A percentile compares a stretch with the other conserved stretches of the same genome.
Evolutionary conservation across 2,888 invertebrate genomes (phyloP).

Genomic region (Caenorhabditis plicata): DNA sequence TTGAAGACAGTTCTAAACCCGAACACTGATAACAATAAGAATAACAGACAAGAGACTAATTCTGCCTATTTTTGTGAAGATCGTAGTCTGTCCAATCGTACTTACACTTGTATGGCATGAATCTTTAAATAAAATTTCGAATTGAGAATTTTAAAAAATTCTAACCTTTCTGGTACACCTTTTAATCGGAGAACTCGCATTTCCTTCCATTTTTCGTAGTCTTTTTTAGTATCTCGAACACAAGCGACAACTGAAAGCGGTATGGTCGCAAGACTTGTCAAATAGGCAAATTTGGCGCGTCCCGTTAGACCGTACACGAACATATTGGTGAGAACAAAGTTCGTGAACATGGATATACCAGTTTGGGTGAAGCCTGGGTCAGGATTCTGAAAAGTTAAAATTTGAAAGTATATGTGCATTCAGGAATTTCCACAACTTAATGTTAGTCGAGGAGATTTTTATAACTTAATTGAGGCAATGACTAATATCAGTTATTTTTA

Average conservation of each 20-base stretch:
- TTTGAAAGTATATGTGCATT: no score
- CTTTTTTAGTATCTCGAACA: constrained; percentile 47
- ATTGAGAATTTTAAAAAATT: no score
- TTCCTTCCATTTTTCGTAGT: constrained; percentile 57
- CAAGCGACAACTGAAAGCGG: constrained; percentile 43
- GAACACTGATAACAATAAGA: no score
- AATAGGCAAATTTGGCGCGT: constrained; percentile 41
- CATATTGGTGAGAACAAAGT: constrained; percentile 52
- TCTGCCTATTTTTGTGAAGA: constrained; percentile 9
- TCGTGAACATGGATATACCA: constrained; percentile 43
- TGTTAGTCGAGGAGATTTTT: no score
- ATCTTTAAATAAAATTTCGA: no score
- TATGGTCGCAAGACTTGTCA: constrained; percentile 39
- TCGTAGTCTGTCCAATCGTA: constrained; percentile 59
- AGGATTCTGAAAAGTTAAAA: constrained; percentile 26
- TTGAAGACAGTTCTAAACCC: background rate
- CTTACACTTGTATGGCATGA: constrained; percentile 57
- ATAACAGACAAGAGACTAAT: background rate
- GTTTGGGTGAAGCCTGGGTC: constrained; percentile 55
- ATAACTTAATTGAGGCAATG: no score
- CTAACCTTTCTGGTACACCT: constrained; percentile 50
- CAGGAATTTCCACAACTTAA: no score
- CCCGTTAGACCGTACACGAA: constrained; percentile 54
- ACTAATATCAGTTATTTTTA: no score
- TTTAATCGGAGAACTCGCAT: constrained; percentile 43